Base-by-base conservation (phyloP, 2,888 invertebrate species). In the Pseudanteris insignis region DNA sequence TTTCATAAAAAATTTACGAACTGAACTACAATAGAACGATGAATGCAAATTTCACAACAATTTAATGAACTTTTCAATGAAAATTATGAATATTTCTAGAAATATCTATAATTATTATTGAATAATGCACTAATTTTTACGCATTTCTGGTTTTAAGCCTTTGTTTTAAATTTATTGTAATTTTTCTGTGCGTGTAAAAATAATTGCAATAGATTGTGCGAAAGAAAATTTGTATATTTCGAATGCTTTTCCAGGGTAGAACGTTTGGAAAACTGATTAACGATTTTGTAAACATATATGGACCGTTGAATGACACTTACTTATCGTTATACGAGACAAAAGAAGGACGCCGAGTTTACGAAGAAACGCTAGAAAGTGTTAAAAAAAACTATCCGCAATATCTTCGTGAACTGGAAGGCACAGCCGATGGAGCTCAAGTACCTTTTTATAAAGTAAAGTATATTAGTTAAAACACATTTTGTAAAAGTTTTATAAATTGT, bases 391-490 rank as follows among this genome's bases (percentile, higher is more conserved):
- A 86, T 79, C 93, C 94, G 0, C 90, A 92, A 70, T 94, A 94
- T 73, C 82, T 94, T 1, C 84, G 87, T 58, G 94, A 94, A 80
- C 82, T 94, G 28, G 86, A 90, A 75, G 94, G 94, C 4, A 86
- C 89, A n/a, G 90, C 94, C 4, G 91, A 92, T 73, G 94, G 94
- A 0, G 88, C 93, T 1, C 84, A 87, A 65, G 89, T 94, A 2
- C 89, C 92, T 0, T 94, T 94, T 77, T 81, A 90, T 67, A 89
- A 91, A 86, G 93, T 92, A 78, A n/a, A n/a, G n/a, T n/a, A n/a
- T n/a, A n/a, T n/a, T n/a, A n/a, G n/a, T n/a, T n/a, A n/a, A n/a
- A n/a, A n/a, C n/a, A n/a, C n/a, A n/a, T n/a, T n/a, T n/a, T n/a
- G n/a, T n/a, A n/a, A n/a, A n/a, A n/a, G n/a, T n/a, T n/a, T n/a